Percentiles rank a stretch among this genome's conserved stretches.
phyloP scores from a whole-genome alignment of 64 coral and sea anemone genomes.

The Astreopora myriophthalma region DNA sequence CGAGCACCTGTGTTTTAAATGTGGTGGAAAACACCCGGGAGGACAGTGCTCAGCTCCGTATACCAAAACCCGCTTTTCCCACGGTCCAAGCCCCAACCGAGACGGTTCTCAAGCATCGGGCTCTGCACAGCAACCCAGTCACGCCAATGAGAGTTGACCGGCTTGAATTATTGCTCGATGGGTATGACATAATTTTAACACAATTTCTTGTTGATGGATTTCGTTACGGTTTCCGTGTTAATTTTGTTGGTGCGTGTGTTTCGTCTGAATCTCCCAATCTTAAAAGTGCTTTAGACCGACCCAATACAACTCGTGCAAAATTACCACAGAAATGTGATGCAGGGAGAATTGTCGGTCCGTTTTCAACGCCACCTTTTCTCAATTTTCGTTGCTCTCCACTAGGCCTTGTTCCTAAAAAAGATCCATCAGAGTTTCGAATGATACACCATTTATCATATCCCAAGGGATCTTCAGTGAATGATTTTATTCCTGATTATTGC shows the following conservation, averaged over 20 bases:
- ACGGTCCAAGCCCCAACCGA: background rate
- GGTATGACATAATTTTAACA: background rate
- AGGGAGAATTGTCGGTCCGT: no score
- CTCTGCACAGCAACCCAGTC: background rate
- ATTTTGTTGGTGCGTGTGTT: background rate
- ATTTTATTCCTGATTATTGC: conserved; percentile 19
- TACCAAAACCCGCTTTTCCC: background rate
- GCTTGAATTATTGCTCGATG: background rate
- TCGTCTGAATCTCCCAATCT: no score
- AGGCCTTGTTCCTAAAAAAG: no score
- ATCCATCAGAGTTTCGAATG: background rate
- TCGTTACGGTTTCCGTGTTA: background rate
- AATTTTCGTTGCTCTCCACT: no score
- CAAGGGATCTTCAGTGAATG: conserved; percentile 10
- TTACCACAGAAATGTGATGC: background rate
- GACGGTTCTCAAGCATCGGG: background rate
- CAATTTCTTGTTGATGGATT: conserved; percentile 9
- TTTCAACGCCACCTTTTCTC: no score
- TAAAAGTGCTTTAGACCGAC: no score
- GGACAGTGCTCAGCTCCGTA: background rate
- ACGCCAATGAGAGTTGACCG: background rate
- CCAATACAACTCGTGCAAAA: background rate
- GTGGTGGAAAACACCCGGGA: conserved; percentile 8
- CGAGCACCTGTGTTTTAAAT: conserved; percentile 16
- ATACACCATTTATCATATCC: conserved; percentile 8